Evolutionary conservation across 2,113 vertebrate species (phyloP).

Genomic region (Machaerirhynchus nigripectus): DNA sequence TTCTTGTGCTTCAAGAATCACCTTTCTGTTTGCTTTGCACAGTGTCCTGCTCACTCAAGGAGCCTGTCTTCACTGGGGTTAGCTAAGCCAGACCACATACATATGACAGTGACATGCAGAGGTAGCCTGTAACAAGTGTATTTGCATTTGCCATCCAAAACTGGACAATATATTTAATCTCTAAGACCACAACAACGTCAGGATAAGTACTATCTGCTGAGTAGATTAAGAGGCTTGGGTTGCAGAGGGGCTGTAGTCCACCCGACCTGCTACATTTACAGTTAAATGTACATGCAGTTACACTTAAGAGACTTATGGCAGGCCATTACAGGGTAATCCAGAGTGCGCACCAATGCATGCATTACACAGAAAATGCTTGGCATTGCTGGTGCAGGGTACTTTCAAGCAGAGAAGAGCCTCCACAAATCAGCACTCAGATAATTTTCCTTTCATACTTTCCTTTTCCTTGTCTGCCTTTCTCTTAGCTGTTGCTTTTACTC

Average conservation of each 20-base stretch:
- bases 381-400: not conserved
- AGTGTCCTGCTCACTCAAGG: not conserved
- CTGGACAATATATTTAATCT: not conserved
- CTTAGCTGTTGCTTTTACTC: not conserved
- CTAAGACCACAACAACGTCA: not conserved
- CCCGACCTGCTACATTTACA: not conserved
- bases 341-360: not conserved
- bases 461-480: not conserved
- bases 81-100: not conserved
- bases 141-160: not conserved
- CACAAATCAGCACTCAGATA: not conserved
- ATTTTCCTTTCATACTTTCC: not conserved
- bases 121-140: not conserved
- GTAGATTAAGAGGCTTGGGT: not conserved
- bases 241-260: not conserved
- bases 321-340: not conserved
- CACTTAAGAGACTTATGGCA: not conserved
- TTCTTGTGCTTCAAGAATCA: not conserved
- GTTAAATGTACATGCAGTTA: not conserved
- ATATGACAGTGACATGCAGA: not conserved
- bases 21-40: not conserved
- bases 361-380: not conserved
- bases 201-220: not conserved
- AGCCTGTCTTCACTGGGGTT: not conserved
- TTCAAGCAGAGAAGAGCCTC: not conserved